Conservation (phyloP, 1,140 invertebrate genomes). For the Ctenoplectra terminalis region DNA sequence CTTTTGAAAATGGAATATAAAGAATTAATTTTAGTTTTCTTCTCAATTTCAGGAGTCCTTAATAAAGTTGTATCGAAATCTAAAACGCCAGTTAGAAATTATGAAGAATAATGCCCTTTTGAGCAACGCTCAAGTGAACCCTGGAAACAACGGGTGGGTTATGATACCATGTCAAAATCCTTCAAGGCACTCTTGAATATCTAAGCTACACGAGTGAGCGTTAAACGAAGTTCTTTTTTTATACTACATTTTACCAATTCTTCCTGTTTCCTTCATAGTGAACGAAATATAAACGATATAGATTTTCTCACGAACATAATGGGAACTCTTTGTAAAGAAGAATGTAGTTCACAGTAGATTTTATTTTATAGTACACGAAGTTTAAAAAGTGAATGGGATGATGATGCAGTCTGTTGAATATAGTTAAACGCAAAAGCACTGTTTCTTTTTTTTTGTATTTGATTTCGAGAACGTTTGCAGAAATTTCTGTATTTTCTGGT, state of each 20-base stretch:
- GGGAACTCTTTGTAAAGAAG: neutral
- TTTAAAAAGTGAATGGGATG: neutral
- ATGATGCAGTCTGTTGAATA: neutral
- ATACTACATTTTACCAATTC: neutral
- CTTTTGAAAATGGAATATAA: neutral
- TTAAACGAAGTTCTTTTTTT: neutral
- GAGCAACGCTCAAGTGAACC: constrained; percentile 45
- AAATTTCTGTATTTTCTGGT: neutral
- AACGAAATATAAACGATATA: neutral
- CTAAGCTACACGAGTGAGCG: neutral
- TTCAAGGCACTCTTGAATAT: constrained; percentile 72
- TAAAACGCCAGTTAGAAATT: constrained; percentile 86
- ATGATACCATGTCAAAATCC: constrained; percentile 77
- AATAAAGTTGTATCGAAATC: constrained; percentile 85
- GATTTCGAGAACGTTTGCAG: neutral
- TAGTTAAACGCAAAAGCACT: neutral
- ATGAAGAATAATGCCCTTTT: constrained; percentile 72
- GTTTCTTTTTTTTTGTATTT: constrained; percentile 19
- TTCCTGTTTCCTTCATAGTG: neutral
- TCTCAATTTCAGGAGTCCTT: constrained; percentile 84
- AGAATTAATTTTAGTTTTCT: neutral
- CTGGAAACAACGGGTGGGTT: constrained; percentile 79
- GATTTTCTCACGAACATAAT: neutral
- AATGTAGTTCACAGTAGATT: neutral
- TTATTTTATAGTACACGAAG: neutral